Evolutionary conservation across 2,113 vertebrate genomes (phyloP), one percentile per base, ranked within the genome.

Genomic region (Hemiscyllium ocellatum): DNA sequence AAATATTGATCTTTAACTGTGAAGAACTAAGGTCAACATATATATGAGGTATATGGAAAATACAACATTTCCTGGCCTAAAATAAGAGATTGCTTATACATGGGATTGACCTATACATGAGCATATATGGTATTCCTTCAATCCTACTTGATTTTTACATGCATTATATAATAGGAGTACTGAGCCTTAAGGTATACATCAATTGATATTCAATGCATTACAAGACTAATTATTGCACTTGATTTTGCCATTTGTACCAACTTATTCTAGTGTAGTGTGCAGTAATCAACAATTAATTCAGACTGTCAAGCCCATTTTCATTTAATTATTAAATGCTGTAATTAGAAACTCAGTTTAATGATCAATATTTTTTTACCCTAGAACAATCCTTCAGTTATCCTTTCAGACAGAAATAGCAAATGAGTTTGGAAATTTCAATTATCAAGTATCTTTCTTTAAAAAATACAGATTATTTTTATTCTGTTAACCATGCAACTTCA

Each of bases 311-410:
- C 50, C 52, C 42, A 56, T n/a, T 90, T 52, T 70, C 70, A 20
- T 94, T 94, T 70, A 94, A 94, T 94, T 94, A 94, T 94, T 47
- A 94, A 94, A 42, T 70, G 66, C 66, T 94, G 87, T 47, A 70
- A 94, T 94, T 69, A 94, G 66, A 69, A 70, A 8, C 66, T 37
- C 33, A 47, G 66, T 42, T 69, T 24, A 91, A 70, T 0, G 8
- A 94, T 69, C n/a, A 94, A 70, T 70, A 70, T 47, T 94, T 94
- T 91, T 89, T 65, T 24, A 70, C 47, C n/a, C 66, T 15, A 12
- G 37, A 94, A 70, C 65, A 42, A 94, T 69, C n/a, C 20, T 42
- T 94, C 33, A 94, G 50, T 68, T 70, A 47, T 3, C 93, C 68
- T 70, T 3, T 42, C 66, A 94, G 61, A 70, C 56, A 94, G 47